These are phyloP conservation scores for Trypoxylus dichotomus DNA, from an alignment of 1,140 invertebrate species.

Conservation along the genomic window DNA sequence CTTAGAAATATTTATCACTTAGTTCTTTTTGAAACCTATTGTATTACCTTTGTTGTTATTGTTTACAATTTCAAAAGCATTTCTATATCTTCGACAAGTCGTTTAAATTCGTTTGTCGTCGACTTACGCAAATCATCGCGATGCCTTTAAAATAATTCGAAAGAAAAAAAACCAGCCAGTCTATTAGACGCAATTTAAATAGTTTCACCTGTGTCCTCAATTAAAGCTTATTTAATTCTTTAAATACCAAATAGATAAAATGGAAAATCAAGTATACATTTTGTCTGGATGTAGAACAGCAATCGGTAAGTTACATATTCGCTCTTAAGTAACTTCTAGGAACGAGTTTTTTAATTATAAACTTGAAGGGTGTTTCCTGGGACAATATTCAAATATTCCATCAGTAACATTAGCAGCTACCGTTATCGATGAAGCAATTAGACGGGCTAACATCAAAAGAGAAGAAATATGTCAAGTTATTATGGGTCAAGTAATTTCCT, in stretches of 20 bases:
- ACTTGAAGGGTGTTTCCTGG: constrained; percentile 41
- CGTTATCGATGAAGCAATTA: constrained; percentile 74
- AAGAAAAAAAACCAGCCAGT: too few species aligned
- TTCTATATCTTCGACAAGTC: too few species aligned
- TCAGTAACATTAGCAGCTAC: constrained; percentile 71
- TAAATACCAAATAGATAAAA: neutral
- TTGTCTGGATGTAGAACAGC: constrained; percentile 68
- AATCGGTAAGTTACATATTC: constrained; percentile 58
- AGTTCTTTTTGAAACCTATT: too few species aligned
- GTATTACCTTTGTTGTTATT: too few species aligned
- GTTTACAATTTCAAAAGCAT: too few species aligned
- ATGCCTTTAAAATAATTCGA: too few species aligned
- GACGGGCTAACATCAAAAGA: constrained; percentile 62
- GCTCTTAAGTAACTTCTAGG: neutral
- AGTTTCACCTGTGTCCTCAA: too few species aligned
- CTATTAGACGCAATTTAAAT: too few species aligned
- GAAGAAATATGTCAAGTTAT: constrained; percentile 82
- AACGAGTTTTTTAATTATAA: neutral
- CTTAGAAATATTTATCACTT: too few species aligned
- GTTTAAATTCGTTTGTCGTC: too few species aligned
- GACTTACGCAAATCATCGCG: too few species aligned
- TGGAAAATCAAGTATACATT: constrained; percentile 58
- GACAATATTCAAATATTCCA: constrained; percentile 44
- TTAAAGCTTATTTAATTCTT: too few species aligned
- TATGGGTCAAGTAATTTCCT: constrained; percentile 73